Percentiles rank a stretch among this genome's conserved stretches.
These are phyloP conservation scores for Cacatua alba DNA, from an alignment of 2,113 vertebrate species.

Conservation along the genomic window DNA sequence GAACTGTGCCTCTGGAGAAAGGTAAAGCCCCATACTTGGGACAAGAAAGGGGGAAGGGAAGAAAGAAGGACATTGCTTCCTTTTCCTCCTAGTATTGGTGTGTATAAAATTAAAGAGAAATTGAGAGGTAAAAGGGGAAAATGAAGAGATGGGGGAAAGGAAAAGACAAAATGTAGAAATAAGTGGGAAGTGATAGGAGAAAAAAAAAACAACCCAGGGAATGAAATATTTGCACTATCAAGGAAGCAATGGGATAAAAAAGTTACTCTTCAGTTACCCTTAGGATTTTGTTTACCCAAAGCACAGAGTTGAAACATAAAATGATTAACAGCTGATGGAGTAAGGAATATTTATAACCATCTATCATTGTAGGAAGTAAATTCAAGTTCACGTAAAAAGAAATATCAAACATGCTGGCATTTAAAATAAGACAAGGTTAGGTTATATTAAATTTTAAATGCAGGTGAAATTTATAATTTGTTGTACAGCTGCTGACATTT, in stretches of 20 bases:
- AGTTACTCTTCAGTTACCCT: background rate
- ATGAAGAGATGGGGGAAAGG: background rate
- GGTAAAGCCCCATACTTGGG: background rate
- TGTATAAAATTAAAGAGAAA: background rate
- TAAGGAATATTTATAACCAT: background rate
- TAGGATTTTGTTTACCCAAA: background rate
- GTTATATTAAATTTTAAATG: slow-evolving; percentile 51
- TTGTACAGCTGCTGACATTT: slow-evolving; percentile 36
- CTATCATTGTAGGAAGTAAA: background rate
- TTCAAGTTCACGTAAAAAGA: slow-evolving; percentile 8
- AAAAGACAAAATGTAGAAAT: background rate
- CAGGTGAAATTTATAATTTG: slow-evolving; percentile 43
- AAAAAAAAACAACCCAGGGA: background rate
- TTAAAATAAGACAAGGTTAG: slow-evolving; percentile 33
- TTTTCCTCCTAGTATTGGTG: background rate
- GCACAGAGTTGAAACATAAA: background rate
- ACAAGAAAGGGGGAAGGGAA: background rate
- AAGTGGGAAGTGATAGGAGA: background rate
- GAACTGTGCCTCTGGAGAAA: background rate
- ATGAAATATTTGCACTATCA: background rate
- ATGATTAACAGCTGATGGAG: background rate
- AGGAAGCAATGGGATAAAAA: background rate
- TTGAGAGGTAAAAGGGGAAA: background rate
- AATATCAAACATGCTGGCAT: slow-evolving; percentile 26
- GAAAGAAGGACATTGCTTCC: rapidly evolving